Percentiles rank a stretch among this genome's conserved stretches.
These are phyloP conservation scores for Acanthosepion pharaonis DNA, from an alignment of 2,888 invertebrate genomes.

Conservation along the genomic window DNA sequence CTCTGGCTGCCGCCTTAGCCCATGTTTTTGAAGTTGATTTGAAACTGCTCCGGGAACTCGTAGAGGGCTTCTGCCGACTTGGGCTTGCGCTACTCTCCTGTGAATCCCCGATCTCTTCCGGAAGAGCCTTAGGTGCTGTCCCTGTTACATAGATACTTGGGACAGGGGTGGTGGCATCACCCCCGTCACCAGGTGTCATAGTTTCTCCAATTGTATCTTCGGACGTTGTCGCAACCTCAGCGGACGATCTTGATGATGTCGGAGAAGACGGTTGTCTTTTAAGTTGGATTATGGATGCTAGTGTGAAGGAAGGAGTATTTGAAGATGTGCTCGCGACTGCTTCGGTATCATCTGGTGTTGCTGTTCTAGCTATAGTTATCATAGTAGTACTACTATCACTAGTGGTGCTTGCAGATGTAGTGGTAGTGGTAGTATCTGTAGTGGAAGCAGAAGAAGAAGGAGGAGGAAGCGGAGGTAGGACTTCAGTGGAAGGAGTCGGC, in stretches of 20 bases:
- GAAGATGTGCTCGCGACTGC: neutral
- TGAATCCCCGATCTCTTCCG: neutral
- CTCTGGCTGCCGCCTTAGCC: neutral
- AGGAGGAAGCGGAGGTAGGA: neutral
- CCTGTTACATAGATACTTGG: conserved; percentile 13
- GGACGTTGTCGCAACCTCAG: neutral
- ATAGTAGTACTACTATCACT: neutral
- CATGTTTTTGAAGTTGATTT: neutral
- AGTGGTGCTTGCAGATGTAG: neutral
- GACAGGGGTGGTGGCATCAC: neutral
- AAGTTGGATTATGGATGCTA: neutral
- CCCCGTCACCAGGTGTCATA: neutral
- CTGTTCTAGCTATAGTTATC: neutral
- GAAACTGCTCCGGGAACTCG: neutral
- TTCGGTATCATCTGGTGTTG: neutral
- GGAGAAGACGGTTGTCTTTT: conserved; percentile 12
- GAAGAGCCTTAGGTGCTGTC: neutral
- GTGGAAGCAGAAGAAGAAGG: neutral
- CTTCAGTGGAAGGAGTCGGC: conserved; percentile 22
- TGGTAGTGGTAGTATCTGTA: conserved; percentile 37
- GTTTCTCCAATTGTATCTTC: neutral
- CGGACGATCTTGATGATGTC: conserved; percentile 41
- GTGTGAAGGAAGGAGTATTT: neutral
- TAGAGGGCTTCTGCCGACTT: neutral
- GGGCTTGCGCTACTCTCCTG: neutral